phyloP scores from a whole-genome alignment of 2,113 vertebrate genomes.

The Probosciger aterrimus region DNA sequence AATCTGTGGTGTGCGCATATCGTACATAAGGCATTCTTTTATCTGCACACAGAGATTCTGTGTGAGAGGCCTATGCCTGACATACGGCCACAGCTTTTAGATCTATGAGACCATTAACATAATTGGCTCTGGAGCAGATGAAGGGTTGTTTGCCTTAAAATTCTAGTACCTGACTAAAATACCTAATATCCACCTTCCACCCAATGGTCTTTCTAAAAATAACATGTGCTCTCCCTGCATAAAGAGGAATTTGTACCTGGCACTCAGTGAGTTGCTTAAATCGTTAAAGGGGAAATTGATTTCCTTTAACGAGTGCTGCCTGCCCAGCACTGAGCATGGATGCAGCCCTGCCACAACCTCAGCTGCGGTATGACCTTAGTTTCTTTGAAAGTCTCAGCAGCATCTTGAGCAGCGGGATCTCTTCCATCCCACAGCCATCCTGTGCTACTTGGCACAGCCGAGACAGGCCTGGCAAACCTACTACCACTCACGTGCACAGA shows the following conservation, averaged over 20 bases:
- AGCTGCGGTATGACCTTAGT: not conserved
- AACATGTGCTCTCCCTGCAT: not conserved
- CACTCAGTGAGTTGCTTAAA: not conserved
- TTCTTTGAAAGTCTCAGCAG: not conserved
- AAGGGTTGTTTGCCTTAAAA: constrained; percentile 67
- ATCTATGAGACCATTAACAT: constrained; percentile 64
- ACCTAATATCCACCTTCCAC: constrained; percentile 43
- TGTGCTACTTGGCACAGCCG: not conserved
- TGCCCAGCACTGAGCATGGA: not conserved
- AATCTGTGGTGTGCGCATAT: not conserved
- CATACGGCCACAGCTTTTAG: constrained; percentile 34
- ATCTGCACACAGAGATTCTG: not conserved
- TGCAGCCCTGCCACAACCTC: not conserved
- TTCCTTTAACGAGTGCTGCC: not conserved
- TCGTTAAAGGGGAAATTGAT: not conserved
- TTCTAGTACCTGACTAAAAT: constrained; percentile 44
- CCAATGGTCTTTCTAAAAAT: constrained; percentile 7
- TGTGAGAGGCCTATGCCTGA: not conserved
- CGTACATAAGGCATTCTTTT: not conserved
- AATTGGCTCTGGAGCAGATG: constrained; percentile 65
- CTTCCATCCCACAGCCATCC: not conserved
- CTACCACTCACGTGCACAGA: not conserved
- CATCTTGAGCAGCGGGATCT: not conserved
- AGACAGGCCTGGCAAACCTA: not conserved
- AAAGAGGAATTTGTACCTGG: not conserved